Percentiles rank a stretch among this genome's conserved stretches.
Conservation (phyloP, 2,797 vertebrate genomes). For the Pangasius krempfi region DNA sequence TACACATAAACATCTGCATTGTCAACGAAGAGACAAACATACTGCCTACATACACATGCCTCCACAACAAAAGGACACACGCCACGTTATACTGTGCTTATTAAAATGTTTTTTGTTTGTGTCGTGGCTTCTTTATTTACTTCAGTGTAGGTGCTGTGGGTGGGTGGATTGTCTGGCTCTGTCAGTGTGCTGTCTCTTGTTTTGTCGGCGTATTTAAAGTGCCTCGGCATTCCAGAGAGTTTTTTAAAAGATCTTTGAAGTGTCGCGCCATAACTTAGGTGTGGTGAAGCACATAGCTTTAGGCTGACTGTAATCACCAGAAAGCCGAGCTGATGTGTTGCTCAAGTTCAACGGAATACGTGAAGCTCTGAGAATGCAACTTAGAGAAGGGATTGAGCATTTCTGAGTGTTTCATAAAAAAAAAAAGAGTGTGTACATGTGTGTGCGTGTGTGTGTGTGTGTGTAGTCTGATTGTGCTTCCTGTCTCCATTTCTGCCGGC, state of each 20-base stretch:
- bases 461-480: conserved; percentile 62
- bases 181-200: conserved; percentile 47
- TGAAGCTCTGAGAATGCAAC: conserved; percentile 19
- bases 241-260: conserved; percentile 44
- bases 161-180: conserved; percentile 57
- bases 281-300: conserved; percentile 48
- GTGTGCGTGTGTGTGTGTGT: conserved; percentile 34
- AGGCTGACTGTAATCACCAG: conserved; percentile 42
- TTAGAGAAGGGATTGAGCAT: conserved; percentile 8
- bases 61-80: conserved; percentile 16
- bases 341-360: conserved; percentile 21
- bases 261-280: conserved; percentile 49
- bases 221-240: conserved; percentile 51
- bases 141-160: conserved; percentile 52
- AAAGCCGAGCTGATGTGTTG: conserved; percentile 11
- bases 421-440: background rate
- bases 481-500: conserved; percentile 80
- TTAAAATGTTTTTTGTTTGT: conserved; percentile 42
- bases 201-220: conserved; percentile 57
- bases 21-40: background rate
- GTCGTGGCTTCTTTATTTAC: conserved; percentile 52
- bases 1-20: background rate
- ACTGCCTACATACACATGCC: conserved; percentile 11
- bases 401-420: background rate
- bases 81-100: conserved; percentile 37